Conservation (phyloP, 2,888 invertebrate species). For the Petrophora chlorosata region DNA sequence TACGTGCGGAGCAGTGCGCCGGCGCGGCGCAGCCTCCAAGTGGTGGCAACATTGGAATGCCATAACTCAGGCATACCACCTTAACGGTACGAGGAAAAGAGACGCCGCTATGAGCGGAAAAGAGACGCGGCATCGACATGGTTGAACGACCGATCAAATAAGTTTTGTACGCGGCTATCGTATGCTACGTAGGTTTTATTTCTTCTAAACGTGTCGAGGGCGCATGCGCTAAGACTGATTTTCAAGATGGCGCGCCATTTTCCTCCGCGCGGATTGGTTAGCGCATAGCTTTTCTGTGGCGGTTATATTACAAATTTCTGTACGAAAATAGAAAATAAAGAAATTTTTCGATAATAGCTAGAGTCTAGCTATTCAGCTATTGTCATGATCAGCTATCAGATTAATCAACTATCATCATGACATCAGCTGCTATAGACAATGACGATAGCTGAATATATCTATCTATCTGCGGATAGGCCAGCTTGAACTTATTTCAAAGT, state of each 20-base stretch:
- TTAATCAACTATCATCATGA: too few relatives aligned
- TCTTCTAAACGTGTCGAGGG: constrained; percentile 73
- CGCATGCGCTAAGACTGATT: constrained; percentile 61
- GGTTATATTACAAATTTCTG: constrained; percentile 31
- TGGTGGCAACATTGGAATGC: constrained; percentile 80
- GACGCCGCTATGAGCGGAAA: constrained; percentile 56
- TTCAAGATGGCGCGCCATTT: constrained; percentile 66
- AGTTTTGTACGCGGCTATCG: constrained; percentile 77
- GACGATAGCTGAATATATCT: too few relatives aligned
- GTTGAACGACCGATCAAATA: constrained; percentile 84
- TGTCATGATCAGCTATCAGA: too few relatives aligned
- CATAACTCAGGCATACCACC: constrained; percentile 80
- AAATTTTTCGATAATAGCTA: too few relatives aligned
- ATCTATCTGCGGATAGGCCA: too few relatives aligned
- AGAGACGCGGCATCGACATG: constrained; percentile 64
- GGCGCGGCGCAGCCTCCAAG: constrained; percentile 76
- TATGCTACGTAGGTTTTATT: constrained; percentile 78
- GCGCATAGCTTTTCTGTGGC: constrained; percentile 24
- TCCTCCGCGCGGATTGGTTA: too few relatives aligned
- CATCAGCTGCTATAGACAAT: too few relatives aligned
- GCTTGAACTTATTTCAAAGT: too few relatives aligned
- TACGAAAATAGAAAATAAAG: not conserved
- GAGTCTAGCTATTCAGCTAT: too few relatives aligned
- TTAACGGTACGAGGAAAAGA: constrained; percentile 76
- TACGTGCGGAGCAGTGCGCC: constrained; percentile 49